Conservation (phyloP, 2,888 invertebrate genomes). For the Eupsilia transversa region DNA sequence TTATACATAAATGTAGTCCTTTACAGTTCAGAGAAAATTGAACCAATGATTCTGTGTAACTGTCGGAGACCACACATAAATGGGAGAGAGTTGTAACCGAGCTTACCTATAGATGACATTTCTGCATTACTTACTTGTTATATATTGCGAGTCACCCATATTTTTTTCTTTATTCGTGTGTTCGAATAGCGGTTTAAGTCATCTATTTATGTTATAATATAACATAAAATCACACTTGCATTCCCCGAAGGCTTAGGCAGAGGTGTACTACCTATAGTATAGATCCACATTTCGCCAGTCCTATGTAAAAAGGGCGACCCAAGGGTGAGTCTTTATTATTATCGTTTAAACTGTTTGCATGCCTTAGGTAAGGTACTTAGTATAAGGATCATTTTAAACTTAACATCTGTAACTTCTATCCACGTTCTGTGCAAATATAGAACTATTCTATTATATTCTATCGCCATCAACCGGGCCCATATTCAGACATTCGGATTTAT, state of each 20-base stretch:
- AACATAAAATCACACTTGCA: neutral
- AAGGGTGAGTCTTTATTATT: too few relatives aligned
- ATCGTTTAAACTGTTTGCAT: too few relatives aligned
- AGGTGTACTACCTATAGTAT: neutral
- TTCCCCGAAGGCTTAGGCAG: neutral
- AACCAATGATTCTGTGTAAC: neutral
- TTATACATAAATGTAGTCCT: conserved; percentile 13
- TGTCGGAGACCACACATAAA: neutral
- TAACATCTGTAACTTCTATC: too few relatives aligned
- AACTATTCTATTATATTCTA: too few relatives aligned
- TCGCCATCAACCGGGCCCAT: neutral
- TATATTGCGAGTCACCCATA: conserved; percentile 13
- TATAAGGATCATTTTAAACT: too few relatives aligned
- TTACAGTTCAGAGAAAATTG: conserved; percentile 15
- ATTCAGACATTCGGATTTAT: neutral
- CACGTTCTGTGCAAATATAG: too few relatives aligned
- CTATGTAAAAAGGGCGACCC: neutral
- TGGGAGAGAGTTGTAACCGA: neutral
- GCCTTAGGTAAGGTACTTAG: too few relatives aligned
- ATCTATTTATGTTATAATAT: neutral
- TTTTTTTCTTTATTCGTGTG: conserved; percentile 25
- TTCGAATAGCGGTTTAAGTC: neutral
- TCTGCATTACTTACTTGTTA: conserved; percentile 1
- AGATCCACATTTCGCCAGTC: neutral
- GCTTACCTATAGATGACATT: neutral